Evolutionary conservation across 2,113 vertebrate species (phyloP).

Genomic region (Collichthys lucidus): DNA sequence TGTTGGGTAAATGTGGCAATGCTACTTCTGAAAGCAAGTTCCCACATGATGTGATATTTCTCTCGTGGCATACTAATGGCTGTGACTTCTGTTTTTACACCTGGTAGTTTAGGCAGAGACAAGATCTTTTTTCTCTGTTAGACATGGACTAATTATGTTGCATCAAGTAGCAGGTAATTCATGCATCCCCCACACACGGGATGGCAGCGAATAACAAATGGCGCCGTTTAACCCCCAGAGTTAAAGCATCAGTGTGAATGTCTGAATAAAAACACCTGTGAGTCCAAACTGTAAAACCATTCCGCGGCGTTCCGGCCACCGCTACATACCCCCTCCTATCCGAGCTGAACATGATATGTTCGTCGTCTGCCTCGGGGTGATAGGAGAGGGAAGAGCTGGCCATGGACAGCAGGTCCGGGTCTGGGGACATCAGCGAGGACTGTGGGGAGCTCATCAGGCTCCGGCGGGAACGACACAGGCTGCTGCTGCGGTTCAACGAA

Average conservation of each 20-base stretch:
- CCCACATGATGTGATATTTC: not conserved
- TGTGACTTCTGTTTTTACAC: not conserved
- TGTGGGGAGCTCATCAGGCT: conserved; percentile 90
- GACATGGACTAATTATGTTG: not conserved
- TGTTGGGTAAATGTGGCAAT: not conserved
- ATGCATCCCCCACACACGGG: not conserved
- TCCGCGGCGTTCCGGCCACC: conserved; percentile 50
- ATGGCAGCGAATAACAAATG: no score
- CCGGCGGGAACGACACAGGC: conserved; percentile 93
- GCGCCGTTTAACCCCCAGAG: conserved; percentile 13
- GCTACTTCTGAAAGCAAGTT: not conserved
- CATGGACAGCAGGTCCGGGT: conserved; percentile 97
- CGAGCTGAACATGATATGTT: conserved; percentile 92
- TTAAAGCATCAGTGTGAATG: conserved; percentile 33
- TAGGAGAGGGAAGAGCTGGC: conserved; percentile 91
- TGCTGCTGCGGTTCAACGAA: conserved; percentile 91
- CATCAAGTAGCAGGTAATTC: not conserved
- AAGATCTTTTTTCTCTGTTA: not conserved
- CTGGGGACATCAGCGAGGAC: conserved; percentile 89
- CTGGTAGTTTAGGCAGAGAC: no score
- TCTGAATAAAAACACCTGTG: conserved; percentile 67
- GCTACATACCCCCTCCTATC: conserved; percentile 93
- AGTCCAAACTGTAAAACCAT: conserved; percentile 69
- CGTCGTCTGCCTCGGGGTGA: conserved; percentile 92
- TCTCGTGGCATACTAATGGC: not conserved